A percentile compares a stretch with the other conserved stretches of the same genome.
Conservation (phyloP, 1,140 invertebrate genomes). For the Cheumatopsyche charites region DNA sequence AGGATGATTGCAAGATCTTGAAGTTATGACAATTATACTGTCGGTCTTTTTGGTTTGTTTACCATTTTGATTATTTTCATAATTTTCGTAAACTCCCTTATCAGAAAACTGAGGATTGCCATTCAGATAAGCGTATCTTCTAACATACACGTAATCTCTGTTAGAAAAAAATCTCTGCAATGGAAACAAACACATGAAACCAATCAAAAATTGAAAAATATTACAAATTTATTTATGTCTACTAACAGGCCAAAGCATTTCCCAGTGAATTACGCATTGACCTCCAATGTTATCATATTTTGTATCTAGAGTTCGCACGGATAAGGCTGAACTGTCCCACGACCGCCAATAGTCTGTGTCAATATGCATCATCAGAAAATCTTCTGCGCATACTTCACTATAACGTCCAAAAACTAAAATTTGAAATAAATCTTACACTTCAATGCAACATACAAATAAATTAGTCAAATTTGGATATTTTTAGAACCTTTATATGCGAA, state of each 20-base stretch:
- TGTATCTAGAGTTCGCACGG: conserved; percentile 70
- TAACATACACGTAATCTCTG: conserved; percentile 84
- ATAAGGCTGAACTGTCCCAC: conserved; percentile 81
- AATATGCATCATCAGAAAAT: conserved; percentile 82
- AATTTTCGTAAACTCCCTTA: background rate
- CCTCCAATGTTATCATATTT: conserved; percentile 66
- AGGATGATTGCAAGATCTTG: conserved; percentile 67
- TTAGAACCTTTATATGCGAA: conserved; percentile 78
- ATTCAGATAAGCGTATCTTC: conserved; percentile 62
- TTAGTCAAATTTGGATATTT: no score
- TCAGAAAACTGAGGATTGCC: background rate
- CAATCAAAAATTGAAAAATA: background rate
- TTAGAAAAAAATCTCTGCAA: conserved; percentile 79
- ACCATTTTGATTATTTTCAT: background rate
- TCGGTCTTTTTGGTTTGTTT: background rate
- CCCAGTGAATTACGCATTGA: conserved; percentile 82
- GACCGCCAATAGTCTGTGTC: conserved; percentile 77
- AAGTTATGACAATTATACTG: conserved; percentile 66
- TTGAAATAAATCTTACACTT: background rate
- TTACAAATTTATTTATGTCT: no score
- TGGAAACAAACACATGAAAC: conserved; percentile 2
- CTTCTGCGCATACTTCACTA: conserved; percentile 75
- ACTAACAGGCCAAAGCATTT: conserved; percentile 84
- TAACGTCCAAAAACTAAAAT: conserved; percentile 78
- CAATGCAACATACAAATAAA: background rate